These are phyloP conservation scores for Megaustenia siamemsis DNA, from an alignment of 2,888 invertebrate species.

Conservation along the genomic window DNA sequence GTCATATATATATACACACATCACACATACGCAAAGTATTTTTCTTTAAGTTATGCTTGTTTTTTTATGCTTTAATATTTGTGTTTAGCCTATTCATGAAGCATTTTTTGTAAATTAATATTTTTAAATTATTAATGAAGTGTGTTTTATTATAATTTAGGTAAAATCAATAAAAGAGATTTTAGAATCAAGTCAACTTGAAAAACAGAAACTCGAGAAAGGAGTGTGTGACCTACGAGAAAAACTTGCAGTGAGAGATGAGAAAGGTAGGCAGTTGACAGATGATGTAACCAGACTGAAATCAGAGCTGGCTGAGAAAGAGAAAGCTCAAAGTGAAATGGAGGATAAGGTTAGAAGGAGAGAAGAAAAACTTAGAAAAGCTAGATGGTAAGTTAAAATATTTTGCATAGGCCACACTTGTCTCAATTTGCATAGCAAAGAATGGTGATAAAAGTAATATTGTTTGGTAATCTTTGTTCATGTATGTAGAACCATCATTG, in stretches of 20 bases:
- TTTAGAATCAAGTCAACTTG: conserved; percentile 21
- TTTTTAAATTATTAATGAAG: not conserved
- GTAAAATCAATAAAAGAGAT: conserved; percentile 45
- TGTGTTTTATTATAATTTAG: conserved; percentile 20
- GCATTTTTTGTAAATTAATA: not conserved
- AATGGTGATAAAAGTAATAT: too few relatives aligned
- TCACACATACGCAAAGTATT: too few relatives aligned
- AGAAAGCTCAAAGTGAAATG: conserved; percentile 60
- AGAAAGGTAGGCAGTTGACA: conserved; percentile 44
- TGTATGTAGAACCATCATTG: too few relatives aligned
- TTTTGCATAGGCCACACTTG: too few relatives aligned
- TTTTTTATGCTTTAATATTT: too few relatives aligned
- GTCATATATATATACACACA: too few relatives aligned
- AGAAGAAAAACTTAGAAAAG: conserved; percentile 64
- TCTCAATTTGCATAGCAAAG: too few relatives aligned
- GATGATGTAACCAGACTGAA: conserved; percentile 59
- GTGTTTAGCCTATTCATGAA: too few relatives aligned
- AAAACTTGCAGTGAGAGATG: conserved; percentile 46
- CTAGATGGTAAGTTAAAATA: conserved; percentile 58
- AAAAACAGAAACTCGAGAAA: conserved; percentile 50
- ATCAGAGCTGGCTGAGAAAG: conserved; percentile 59
- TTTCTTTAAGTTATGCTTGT: too few relatives aligned
- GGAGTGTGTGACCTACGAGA: conserved; percentile 33
- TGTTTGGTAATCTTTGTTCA: too few relatives aligned
- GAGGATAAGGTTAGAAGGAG: conserved; percentile 61